Evolutionary conservation across 2,797 vertebrate species (phyloP), one percentile per base, ranked within the genome.

Genomic region (Hemibagrus guttatus): DNA sequence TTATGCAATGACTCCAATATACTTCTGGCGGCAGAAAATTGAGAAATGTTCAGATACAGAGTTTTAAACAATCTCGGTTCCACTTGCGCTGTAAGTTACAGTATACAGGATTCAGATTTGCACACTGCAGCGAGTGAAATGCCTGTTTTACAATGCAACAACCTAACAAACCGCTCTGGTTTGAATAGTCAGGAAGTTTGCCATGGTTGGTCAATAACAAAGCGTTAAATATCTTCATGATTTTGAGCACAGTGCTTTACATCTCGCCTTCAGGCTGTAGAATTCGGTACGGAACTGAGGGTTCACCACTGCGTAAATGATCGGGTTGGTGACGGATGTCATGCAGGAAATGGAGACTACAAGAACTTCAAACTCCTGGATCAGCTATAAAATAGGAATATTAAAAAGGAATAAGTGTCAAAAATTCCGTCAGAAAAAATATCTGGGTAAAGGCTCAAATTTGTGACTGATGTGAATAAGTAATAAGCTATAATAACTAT

Each of bases 251-350:
- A 89, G 80, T 9, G 92, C 90, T 87, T 91, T 89, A 42, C 92
- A 59, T 74, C 89, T 94, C 19, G 68, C 93, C 90, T 87, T 95
- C 9, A 96, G 87, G 16, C 90, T 90, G 81, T 92, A 89, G 88
- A 95, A 96, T 90, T 95, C 95, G 0, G 92, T 91, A 49, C 92
- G 91, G 86, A 96, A 96, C 87, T 96, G 96, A 81, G 95, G 95
- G 89, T 96, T 96, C 42, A 96, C 95, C 1, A 92, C 95, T 19
- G 96, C 96, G 0, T 96, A 96, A 71, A 94, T 96, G 35, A 96
- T 94, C 0, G 96, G 96, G 91, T 96, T 92, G 31, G 93, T 95
- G 74, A 95, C 89, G 2, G 95, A 96, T 0, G 95, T 95, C 90
- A 95, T 86, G 90, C 95, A 95, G 89, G 94, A 90, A 58, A 96